Evolutionary conservation across 53 echinoderm and acorn worm species (phyloP).

Genomic region (Arbacia lixula): DNA sequence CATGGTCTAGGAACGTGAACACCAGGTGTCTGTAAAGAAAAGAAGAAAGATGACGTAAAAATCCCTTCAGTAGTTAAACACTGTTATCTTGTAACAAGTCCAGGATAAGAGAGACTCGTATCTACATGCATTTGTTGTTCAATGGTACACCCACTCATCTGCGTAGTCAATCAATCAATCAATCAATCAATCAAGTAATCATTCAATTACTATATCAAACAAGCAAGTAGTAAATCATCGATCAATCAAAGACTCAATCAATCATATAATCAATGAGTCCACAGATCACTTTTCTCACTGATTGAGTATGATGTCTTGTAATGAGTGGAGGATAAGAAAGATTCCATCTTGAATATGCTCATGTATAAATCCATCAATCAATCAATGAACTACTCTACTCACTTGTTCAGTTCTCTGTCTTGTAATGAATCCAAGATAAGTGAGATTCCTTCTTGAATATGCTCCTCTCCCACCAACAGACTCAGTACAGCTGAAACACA

Average conservation of each 20-base stretch:
- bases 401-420: slow-evolving; percentile 46
- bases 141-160: too few relatives aligned
- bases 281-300: too few relatives aligned
- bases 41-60: neutral
- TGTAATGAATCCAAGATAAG: slow-evolving; percentile 49
- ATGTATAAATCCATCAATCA: too few relatives aligned
- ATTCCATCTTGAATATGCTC: too few relatives aligned
- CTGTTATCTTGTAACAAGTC: too few relatives aligned
- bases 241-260: neutral
- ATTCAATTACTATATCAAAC: neutral
- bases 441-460: slow-evolving; percentile 22
- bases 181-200: too few relatives aligned
- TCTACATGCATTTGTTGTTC: neutral
- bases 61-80: too few relatives aligned
- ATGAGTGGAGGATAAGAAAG: too few relatives aligned
- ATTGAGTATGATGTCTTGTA: too few relatives aligned
- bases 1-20: slow-evolving; percentile 46
- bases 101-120: too few relatives aligned
- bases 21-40: slow-evolving; percentile 20
- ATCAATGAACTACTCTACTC: neutral
- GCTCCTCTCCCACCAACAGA: slow-evolving; percentile 22
- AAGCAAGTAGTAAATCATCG: neutral
- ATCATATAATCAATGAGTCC: too few relatives aligned
- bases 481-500: slow-evolving; percentile 25
- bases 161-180: too few relatives aligned